phyloP scores from a whole-genome alignment of 2,888 invertebrate species.

The Alitta virens region DNA sequence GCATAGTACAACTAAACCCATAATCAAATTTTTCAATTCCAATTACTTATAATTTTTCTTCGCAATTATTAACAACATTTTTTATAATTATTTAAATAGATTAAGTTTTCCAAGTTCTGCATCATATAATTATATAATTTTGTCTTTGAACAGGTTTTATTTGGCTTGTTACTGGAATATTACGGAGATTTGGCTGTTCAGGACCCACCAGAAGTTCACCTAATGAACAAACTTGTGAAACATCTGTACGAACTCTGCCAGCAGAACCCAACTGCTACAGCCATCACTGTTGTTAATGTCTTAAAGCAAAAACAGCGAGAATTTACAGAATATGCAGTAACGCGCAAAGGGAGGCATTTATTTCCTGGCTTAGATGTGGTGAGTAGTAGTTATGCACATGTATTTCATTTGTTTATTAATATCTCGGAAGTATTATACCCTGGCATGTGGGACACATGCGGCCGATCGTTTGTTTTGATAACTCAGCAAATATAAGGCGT shows the following conservation, averaged over 20 bases:
- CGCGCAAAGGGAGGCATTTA: slow-evolving; percentile 55
- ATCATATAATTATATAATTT: not conserved
- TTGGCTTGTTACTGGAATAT: slow-evolving; percentile 75
- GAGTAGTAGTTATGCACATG: too few species aligned
- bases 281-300: slow-evolving; percentile 68
- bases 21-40: not conserved
- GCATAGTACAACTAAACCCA: too few species aligned
- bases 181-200: slow-evolving; percentile 67
- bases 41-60: not conserved
- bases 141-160: slow-evolving; percentile 61
- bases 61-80: not conserved
- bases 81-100: not conserved
- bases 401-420: too few species aligned
- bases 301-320: slow-evolving; percentile 71
- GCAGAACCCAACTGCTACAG: slow-evolving; percentile 69
- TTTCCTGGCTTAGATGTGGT: slow-evolving; percentile 52
- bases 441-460: too few species aligned
- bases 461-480: too few species aligned
- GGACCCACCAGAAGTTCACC: slow-evolving; percentile 36
- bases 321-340: slow-evolving; percentile 60
- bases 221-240: slow-evolving; percentile 56
- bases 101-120: not conserved
- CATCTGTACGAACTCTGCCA: slow-evolving; percentile 70
- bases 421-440: too few species aligned
- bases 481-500: too few species aligned